Evolutionary conservation across 1,140 invertebrate genomes (phyloP), one percentile per base, ranked within the genome.

Genomic region (Vanessa tameamea): DNA sequence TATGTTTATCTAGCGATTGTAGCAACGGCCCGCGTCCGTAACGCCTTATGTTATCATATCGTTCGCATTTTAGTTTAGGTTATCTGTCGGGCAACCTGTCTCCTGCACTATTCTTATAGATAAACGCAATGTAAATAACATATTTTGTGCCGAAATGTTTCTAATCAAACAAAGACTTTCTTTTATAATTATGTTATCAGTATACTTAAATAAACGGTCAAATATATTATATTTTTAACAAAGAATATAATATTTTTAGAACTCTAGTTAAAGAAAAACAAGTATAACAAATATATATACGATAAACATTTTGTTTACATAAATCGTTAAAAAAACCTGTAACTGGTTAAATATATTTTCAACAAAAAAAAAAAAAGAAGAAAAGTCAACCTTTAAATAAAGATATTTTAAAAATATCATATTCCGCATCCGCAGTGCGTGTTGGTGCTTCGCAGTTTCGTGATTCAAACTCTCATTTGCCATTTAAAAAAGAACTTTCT

Each of bases 1-100:
- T 92, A 89, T 92, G 90, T 92, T 92, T 92, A 92, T 91, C 90
- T 92, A 92, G 87, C 82, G 85, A 92, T 90, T 92, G 87, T 86
- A 79, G 87, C 82, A 80, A 74, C 82, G 76, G 81, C 77, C 63
- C 82, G 51, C 51, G 81, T 80, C 80, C 76, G 80, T 78, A 80
- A 80, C 81, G 80, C 79, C 76, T 71, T 73, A n/a, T 50, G 71
- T 85, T 88, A 90, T 92, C 87, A 82, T 87, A 88, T 87, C 84
- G 88, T 88, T 89, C 87, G 86, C 84, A 77, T 90, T 91, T 90
- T 83, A 85, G 85, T 89, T 84, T 86, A 78, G 86, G 88, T 88
- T 92, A 92, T 92, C 90, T 85, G 69, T 47, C 81, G 81, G 87
- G 82, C 89, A 90, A 92, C 90, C 90, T 92, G 89, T 89, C 87